Evolutionary conservation across 2,888 invertebrate species (phyloP).

Genomic region (Eupithecia vulgata): DNA sequence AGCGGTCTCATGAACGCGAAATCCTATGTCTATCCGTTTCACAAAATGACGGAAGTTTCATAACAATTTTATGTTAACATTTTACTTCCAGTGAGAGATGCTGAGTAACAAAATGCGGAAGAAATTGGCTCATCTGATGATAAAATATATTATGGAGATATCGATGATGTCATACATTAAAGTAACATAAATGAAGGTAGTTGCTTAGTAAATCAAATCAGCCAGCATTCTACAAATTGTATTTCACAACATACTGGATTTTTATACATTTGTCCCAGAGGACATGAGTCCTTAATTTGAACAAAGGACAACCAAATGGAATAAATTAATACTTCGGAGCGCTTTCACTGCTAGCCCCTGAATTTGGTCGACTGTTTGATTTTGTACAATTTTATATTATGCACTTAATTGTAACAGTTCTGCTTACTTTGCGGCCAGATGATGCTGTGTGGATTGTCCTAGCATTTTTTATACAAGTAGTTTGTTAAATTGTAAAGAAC

Average conservation of each 20-base stretch:
- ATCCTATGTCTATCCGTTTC: no score
- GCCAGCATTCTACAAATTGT: neutral
- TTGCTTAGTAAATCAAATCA: neutral
- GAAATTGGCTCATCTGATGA: neutral
- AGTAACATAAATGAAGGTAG: neutral
- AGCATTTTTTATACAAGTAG: no score
- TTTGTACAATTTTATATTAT: conserved; percentile 7
- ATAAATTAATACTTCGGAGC: conserved; percentile 37
- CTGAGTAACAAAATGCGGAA: neutral
- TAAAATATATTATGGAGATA: neutral
- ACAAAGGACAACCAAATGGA: conserved; percentile 38
- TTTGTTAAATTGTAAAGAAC: no score
- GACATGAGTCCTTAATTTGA: conserved; percentile 21
- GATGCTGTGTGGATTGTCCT: no score
- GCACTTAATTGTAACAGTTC: conserved; percentile 10
- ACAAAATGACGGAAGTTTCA: no score
- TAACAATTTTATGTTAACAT: no score
- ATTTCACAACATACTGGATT: neutral
- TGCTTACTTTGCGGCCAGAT: no score
- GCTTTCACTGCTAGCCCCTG: conserved; percentile 25
- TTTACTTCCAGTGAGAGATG: neutral
- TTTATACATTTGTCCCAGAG: conserved; percentile 6
- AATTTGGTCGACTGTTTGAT: conserved; percentile 12
- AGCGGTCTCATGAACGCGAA: no score
- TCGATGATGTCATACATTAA: neutral